phyloP scores from a whole-genome alignment of 2,888 invertebrate species.

The Platycheirus rosarum region DNA sequence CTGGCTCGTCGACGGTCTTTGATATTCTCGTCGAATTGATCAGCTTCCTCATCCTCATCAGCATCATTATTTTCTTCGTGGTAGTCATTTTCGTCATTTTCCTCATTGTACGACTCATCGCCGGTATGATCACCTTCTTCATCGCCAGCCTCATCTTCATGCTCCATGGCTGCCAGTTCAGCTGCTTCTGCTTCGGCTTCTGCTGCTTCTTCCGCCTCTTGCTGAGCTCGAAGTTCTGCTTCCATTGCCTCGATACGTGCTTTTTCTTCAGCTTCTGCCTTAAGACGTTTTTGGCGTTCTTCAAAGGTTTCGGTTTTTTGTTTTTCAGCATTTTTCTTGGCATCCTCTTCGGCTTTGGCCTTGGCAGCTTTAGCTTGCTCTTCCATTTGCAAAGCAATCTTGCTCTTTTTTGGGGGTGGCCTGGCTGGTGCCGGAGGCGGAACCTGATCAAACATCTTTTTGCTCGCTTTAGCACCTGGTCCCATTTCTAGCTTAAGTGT shows the following conservation, averaged over 20 bases:
- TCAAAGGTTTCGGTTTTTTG: slow-evolving; percentile 80
- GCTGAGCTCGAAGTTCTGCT: slow-evolving; percentile 78
- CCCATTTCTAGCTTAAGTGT: slow-evolving; percentile 81
- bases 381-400: slow-evolving; percentile 81
- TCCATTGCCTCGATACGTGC: slow-evolving; percentile 78
- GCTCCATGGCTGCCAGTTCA: slow-evolving; percentile 76
- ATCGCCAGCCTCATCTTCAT: slow-evolving; percentile 76
- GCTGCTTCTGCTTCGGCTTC: slow-evolving; percentile 76
- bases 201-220: slow-evolving; percentile 79
- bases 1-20: slow-evolving; percentile 78
- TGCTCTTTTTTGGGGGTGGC: slow-evolving; percentile 82
- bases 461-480: slow-evolving; percentile 80
- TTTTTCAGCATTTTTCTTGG: slow-evolving; percentile 78
- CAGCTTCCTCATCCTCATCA: slow-evolving; percentile 76
- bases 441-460: slow-evolving; percentile 81
- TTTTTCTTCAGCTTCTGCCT: slow-evolving; percentile 79
- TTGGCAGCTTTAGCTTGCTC: slow-evolving; percentile 81
- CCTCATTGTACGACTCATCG: slow-evolving; percentile 75
- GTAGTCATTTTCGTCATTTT: slow-evolving; percentile 76
- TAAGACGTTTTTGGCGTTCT: slow-evolving; percentile 80
- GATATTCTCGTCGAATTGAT: slow-evolving; percentile 76
- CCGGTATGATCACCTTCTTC: slow-evolving; percentile 75
- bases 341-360: slow-evolving; percentile 80
- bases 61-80: slow-evolving; percentile 73
- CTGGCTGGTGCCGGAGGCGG: slow-evolving; percentile 77